Conservation (phyloP, 2,888 invertebrate genomes). For the Hydroisotoma schaefferi region DNA sequence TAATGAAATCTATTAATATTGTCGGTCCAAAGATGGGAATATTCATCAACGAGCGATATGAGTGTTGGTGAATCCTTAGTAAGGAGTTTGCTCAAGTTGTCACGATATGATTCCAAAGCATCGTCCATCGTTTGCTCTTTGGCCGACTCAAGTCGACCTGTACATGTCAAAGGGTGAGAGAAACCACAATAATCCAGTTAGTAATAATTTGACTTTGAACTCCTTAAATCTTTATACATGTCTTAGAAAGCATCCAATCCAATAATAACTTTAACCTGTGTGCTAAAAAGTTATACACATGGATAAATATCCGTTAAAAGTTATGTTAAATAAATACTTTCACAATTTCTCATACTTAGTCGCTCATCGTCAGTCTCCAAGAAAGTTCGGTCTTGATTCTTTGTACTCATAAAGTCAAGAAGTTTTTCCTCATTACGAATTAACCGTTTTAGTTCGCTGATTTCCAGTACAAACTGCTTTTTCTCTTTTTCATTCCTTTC, state of each 20-base stretch:
- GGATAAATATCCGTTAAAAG: too few relatives aligned
- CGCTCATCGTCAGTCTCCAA: conserved; percentile 47
- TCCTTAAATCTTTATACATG: too few relatives aligned
- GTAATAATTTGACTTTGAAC: too few relatives aligned
- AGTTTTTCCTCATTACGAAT: conserved; percentile 47
- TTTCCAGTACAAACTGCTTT: conserved; percentile 44
- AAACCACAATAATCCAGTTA: too few relatives aligned
- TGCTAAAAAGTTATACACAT: too few relatives aligned
- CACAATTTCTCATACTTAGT: conserved; percentile 35
- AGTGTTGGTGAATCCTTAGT: conserved; percentile 31
- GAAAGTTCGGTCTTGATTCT: conserved; percentile 43
- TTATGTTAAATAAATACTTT: too few relatives aligned
- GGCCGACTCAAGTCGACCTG: conserved; percentile 46
- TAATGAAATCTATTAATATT: conserved; percentile 45
- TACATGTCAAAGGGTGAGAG: too few relatives aligned
- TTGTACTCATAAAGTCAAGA: conserved; percentile 44
- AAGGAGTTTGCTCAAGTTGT: conserved; percentile 40
- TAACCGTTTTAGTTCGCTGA: conserved; percentile 43
- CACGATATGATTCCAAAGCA: conserved; percentile 40
- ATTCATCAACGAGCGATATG: conserved; percentile 39
- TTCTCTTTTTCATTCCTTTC: conserved; percentile 45
- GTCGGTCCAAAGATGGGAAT: conserved; percentile 38
- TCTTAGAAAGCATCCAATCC: too few relatives aligned
- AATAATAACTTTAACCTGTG: too few relatives aligned
- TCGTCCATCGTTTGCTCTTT: conserved; percentile 43